Conservation (phyloP, 1,140 invertebrate genomes). For the Zelostemma sp. region DNA sequence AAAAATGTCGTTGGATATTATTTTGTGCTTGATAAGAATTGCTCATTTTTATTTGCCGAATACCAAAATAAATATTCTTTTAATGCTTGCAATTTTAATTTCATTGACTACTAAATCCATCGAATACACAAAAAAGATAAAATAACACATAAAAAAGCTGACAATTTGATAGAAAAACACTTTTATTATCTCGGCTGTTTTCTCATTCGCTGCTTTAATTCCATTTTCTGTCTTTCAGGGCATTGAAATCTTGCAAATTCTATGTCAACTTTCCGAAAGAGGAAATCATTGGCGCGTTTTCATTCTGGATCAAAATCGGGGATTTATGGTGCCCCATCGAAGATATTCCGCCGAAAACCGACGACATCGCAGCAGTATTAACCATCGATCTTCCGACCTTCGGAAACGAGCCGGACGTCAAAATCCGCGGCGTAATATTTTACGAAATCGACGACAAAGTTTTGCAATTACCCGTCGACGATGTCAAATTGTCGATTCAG, state of each 20-base stretch:
- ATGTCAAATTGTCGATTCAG: conserved; percentile 32
- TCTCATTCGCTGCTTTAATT: too few species aligned
- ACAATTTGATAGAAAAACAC: neutral
- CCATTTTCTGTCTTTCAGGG: conserved; percentile 56
- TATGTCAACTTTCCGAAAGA: conserved; percentile 44
- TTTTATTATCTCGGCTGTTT: neutral
- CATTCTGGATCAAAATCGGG: conserved; percentile 52
- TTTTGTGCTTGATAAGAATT: neutral
- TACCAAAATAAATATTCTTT: too few species aligned
- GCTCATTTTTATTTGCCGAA: too few species aligned
- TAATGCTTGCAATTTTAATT: too few species aligned
- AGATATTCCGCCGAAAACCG: conserved; percentile 21
- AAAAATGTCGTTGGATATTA: too few species aligned
- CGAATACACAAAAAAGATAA: too few species aligned
- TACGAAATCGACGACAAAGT: conserved; percentile 52
- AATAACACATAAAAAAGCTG: too few species aligned
- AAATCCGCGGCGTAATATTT: conserved; percentile 52
- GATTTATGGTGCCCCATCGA: conserved; percentile 40
- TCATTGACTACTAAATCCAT: too few species aligned
- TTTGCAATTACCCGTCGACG: conserved; percentile 52
- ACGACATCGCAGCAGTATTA: conserved; percentile 47
- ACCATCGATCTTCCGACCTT: conserved; percentile 59
- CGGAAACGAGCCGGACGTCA: conserved; percentile 15
- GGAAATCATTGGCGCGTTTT: conserved; percentile 39
- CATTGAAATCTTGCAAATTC: conserved; percentile 46